Evolutionary conservation across 2,797 vertebrate genomes (phyloP), one percentile per base, ranked within the genome.

Genomic region (Etheostoma perlongum): DNA sequence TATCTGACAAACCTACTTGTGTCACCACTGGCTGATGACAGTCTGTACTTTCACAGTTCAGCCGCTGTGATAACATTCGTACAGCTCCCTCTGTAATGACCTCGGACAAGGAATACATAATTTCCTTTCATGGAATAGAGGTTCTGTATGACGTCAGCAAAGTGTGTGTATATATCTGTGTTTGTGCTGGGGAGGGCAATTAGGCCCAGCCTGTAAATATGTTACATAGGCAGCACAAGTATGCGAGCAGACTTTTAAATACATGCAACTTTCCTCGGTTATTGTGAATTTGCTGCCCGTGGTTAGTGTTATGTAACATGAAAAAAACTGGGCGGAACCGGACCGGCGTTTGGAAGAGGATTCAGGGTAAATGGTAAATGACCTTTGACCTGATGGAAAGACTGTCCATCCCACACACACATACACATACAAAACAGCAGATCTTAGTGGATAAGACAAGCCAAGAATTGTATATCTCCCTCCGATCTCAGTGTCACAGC

Each of bases 1-100:
- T 78, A 49, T 89, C 80, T 76, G 74, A 76, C 76, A 74, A 60
- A 68, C 51, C 14, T 53, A 1, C 61, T 8, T n/a, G 74, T 84
- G 79, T 75, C 90, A 55, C 83, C 60, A 1, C 53, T 2, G 49
- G 42, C 79, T 14, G 85, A 59, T 83, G 88, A 90, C 89, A 89
- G 76, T 49, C 47, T 73, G 81, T 81, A 71, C 85, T 89, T 61
- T 85, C 74, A 81, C 82, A 61, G 85, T 63, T 80, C 82, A 76
- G 67, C 74, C 79, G 66, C 65, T n/a, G 59, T 6, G 85, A 92
- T 89, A 86, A 87, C 58, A 18, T 44, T 53, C 77, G 10, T 13
- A 42, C 36, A 30, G 67, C 65, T 57, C 64, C 51, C 58, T 55
- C 55, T 52, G 42, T 57, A 27, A 14, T 44, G 63, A 71, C 70